These are phyloP conservation scores for Pectinophora gossypiella DNA, from an alignment of 1,140 invertebrate species.

Conservation along the genomic window DNA sequence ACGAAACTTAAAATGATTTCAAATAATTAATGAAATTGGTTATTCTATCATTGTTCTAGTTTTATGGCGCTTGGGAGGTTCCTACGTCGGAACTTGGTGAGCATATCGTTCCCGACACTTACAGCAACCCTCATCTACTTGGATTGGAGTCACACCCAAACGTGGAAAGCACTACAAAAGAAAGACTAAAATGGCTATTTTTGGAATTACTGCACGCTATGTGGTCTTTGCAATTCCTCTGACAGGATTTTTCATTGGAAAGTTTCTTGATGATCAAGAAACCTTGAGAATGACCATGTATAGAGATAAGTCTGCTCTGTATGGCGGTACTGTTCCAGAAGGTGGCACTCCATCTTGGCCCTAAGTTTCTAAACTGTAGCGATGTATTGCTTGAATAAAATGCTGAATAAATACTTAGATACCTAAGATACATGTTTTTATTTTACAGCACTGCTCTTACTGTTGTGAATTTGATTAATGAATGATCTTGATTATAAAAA, in stretches of 20 bases:
- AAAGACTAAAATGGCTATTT: conserved; percentile 66
- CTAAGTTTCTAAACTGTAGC: conserved; percentile 29
- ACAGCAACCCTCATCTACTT: conserved; percentile 77
- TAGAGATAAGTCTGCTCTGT: conserved; percentile 86
- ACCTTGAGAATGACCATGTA: conserved; percentile 81
- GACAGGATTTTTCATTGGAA: conserved; percentile 77
- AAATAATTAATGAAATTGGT: too few relatives aligned
- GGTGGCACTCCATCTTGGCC: conserved; percentile 85
- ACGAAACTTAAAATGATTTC: too few relatives aligned
- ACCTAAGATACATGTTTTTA: too few relatives aligned
- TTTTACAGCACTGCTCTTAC: too few relatives aligned
- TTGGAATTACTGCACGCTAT: conserved; percentile 71
- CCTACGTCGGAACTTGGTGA: conserved; percentile 77
- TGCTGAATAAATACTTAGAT: background rate
- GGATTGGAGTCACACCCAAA: conserved; percentile 81
- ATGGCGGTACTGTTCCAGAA: conserved; percentile 78
- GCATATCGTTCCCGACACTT: conserved; percentile 80
- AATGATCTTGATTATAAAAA: too few relatives aligned
- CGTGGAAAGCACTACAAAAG: conserved; percentile 79
- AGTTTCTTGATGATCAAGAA: conserved; percentile 80
- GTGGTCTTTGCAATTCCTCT: conserved; percentile 71
- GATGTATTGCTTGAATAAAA: conserved; percentile 13
- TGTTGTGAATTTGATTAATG: too few relatives aligned
- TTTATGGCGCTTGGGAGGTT: conserved; percentile 62
- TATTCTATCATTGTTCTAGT: too few relatives aligned